These are phyloP conservation scores for Notodonta ziczac DNA, from an alignment of 2,888 invertebrate species.

Conservation along the genomic window DNA sequence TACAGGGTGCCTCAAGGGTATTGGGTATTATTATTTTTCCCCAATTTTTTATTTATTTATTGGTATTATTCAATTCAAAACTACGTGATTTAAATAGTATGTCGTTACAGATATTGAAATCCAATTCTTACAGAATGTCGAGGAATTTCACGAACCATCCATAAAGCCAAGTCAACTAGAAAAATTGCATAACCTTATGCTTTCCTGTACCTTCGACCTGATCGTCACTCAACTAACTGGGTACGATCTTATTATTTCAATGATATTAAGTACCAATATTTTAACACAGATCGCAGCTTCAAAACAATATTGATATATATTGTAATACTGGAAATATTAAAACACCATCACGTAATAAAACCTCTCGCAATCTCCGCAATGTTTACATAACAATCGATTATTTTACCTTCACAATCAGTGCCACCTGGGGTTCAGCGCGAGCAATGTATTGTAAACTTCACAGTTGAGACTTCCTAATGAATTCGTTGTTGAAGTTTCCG, in stretches of 20 bases:
- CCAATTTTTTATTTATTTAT: no score
- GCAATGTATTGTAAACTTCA: constrained; percentile 8
- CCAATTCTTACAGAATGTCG: no score
- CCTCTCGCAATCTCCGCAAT: constrained; percentile 13
- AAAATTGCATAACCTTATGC: no score
- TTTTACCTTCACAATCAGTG: constrained; percentile 5
- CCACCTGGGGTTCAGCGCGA: constrained; percentile 5
- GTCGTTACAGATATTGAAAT: no score
- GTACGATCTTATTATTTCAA: not conserved
- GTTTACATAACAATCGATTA: constrained; percentile 20
- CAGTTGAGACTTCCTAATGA: not conserved
- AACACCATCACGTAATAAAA: constrained; percentile 7
- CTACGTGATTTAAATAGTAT: no score
- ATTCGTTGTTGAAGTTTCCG: not conserved
- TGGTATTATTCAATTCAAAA: no score
- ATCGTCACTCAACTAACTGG: no score
- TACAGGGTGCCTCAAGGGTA: no score
- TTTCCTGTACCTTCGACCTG: no score
- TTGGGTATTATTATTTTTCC: no score
- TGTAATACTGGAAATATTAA: constrained; percentile 1
- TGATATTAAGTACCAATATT: not conserved
- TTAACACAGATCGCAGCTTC: not conserved
- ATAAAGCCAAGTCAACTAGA: no score
- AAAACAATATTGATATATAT: constrained; percentile 6
- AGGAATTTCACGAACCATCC: no score